phyloP scores from a whole-genome alignment of 2,797 vertebrate species.

The Leptatherina wallacei region DNA sequence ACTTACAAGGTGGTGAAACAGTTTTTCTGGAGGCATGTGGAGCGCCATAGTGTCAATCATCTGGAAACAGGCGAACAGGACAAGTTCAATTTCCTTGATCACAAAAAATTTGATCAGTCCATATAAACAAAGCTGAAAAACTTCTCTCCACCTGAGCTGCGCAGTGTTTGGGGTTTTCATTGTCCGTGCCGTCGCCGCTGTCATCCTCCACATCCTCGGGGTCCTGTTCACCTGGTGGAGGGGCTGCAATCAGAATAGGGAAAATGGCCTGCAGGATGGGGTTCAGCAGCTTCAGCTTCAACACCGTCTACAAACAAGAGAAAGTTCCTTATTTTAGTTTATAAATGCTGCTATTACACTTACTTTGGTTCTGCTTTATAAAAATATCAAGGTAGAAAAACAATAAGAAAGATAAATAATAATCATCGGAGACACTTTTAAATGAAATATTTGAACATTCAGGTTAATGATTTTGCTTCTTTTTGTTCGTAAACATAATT shows the following conservation, averaged over 20 bases:
- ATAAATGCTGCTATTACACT: background rate
- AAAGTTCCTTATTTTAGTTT: background rate
- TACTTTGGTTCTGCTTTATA: background rate
- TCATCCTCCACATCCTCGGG: conserved; percentile 89
- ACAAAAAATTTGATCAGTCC: background rate
- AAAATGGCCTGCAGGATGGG: conserved; percentile 88
- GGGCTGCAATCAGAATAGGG: conserved; percentile 86
- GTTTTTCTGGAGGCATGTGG: conserved; percentile 90
- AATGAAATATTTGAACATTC: background rate
- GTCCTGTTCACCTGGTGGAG: conserved; percentile 87
- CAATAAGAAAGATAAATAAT: no score
- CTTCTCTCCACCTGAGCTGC: conserved; percentile 76
- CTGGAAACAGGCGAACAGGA: conserved; percentile 62
- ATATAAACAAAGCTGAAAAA: background rate
- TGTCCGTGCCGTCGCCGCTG: conserved; percentile 75
- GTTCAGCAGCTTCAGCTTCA: conserved; percentile 88
- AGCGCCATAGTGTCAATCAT: conserved; percentile 92
- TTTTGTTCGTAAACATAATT: background rate
- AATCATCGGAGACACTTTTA: background rate
- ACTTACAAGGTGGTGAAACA: conserved; percentile 89
- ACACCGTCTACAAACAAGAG: conserved; percentile 78
- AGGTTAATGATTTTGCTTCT: background rate
- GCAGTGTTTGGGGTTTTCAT: conserved; percentile 82
- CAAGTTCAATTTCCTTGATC: background rate
- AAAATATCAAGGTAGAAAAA: background rate